Base-by-base conservation (phyloP, 2,888 invertebrate genomes). In the Acleris holmiana region DNA sequence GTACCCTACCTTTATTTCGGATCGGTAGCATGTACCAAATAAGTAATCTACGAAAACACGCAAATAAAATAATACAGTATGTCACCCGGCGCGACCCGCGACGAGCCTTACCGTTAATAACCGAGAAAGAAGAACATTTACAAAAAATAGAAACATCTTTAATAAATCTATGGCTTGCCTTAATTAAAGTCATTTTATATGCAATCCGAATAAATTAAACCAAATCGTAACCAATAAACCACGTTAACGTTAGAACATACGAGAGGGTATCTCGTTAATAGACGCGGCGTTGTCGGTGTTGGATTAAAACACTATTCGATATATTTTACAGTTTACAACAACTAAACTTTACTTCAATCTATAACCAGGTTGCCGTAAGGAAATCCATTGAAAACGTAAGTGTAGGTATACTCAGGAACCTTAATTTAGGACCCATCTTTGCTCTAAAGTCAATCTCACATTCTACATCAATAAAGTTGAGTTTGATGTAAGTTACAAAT, bases 131-230 rank as follows among this genome's bases (percentile, higher is more conserved):
- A 35, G 49, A 49, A 49, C 65, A 60, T 65, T 60, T 65, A 60
- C 71, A 70, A 71, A 79, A 79, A 75, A 71, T 71, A 71, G 66
- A 67, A 73, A 71, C 73, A 72, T 77, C 74, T 77, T 66, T 73
- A 72, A 83, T 83, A 82, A 83, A 84, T 83, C 78, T 79, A 76
- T 76, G 77, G 77, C 68, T 75, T 73, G 76, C 80, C 82, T 86
- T 89, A 84, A 90, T 89, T 89, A 88, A 85, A 86, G 85, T 79
- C 79, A 85, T 88, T 89, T 88, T 84, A 88, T 86, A 84, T 84
- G 84, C 84, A 84, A 84, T 88, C 84, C 78, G 88, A 88, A 90
- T 89, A 88, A 71, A 88, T 90, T 88, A 89, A 77, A 69, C 76
- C 75, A 73, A 76, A 76, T 77, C 74, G 77, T 76, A 70, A 77